Evolutionary conservation across 2,888 invertebrate species (phyloP), one percentile per base, ranked within the genome.

Genomic region (Chrysotoxum bicinctum): DNA sequence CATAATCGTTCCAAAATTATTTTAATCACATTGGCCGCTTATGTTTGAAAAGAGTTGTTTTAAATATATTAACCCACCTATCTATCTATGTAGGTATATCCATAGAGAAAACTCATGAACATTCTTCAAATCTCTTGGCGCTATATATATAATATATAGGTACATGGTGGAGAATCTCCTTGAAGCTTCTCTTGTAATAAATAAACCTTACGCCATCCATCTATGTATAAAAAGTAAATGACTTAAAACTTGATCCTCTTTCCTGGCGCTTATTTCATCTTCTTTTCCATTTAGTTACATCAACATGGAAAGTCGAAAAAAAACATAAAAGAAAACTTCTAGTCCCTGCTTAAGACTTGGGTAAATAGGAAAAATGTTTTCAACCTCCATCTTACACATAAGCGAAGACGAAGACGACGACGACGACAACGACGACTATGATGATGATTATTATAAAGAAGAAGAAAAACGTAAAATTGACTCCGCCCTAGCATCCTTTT

Each of bases 181-280:
- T 12, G 9, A 50, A 50, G 50, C 50, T 50, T 23, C 8, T 8
- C 23, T 50, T 7, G 23, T 7, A 50, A 50, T 26, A 50, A 7
- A 16, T 19, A 32, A 21, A 21, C 35, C 35, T 66, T 23, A 50
- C 3, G 7, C 50, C 50, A 14, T 64, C 69, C n/a, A n/a, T 43
- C 26, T 70, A 80, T 80, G 73, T 85, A n/a, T n/a, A 81, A 81
- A 81, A 85, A 81, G 85, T 85, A 85, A 85, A 81, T 85, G 81
- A 73, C 81, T 85, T 85, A 85, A 85, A 81, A 85, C 85, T 72
- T 85, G 85, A 85, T 85, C 85, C 85, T 85, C 85, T 85, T 85
- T 85, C 81, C 45, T 76, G 68, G 80, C 76, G 85, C 85, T 85
- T 81, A 85, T 85, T 81, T 85, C 85, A 85, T 85, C 81, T 85